These are phyloP conservation scores for Orientallactaga bullata DNA, from an alignment of 2,113 vertebrate genomes.

Conservation along the genomic window DNA sequence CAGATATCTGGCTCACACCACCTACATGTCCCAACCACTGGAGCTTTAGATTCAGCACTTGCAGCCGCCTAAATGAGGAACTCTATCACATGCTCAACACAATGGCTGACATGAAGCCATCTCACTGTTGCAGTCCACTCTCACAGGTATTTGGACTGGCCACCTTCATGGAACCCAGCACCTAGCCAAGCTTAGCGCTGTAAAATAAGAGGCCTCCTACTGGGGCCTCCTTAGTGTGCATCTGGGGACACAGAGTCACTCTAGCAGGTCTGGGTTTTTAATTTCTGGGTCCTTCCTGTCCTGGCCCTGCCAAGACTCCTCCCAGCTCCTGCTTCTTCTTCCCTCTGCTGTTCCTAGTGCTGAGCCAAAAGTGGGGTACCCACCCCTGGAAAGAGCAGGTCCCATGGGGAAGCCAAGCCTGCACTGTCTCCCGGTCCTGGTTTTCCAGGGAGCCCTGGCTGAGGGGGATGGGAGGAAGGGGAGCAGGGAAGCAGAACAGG, in stretches of 20 bases:
- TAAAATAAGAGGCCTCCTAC: not conserved
- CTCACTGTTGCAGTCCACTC: rapidly evolving
- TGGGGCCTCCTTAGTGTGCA: not conserved
- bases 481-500: slow-evolving; percentile 49
- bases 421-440: slow-evolving; percentile 51
- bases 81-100: rapidly evolving
- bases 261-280: not conserved
- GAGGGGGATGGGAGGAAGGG: slow-evolving; percentile 65
- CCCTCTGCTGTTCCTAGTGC: not conserved
- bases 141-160: not conserved
- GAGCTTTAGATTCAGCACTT: not conserved
- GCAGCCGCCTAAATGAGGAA: not conserved
- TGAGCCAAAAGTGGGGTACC: not conserved
- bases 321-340: not conserved
- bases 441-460: slow-evolving; percentile 77
- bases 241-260: not conserved
- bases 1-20: not conserved
- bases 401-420: slow-evolving; percentile 26
- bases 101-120: not conserved
- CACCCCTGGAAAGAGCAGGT: not conserved
- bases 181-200: not conserved
- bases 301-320: not conserved
- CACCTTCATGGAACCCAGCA: not conserved
- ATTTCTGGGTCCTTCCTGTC: not conserved
- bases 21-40: not conserved